Evolutionary conservation across 2,797 vertebrate genomes (phyloP).

Genomic region (Ptychadena robeensis): DNA sequence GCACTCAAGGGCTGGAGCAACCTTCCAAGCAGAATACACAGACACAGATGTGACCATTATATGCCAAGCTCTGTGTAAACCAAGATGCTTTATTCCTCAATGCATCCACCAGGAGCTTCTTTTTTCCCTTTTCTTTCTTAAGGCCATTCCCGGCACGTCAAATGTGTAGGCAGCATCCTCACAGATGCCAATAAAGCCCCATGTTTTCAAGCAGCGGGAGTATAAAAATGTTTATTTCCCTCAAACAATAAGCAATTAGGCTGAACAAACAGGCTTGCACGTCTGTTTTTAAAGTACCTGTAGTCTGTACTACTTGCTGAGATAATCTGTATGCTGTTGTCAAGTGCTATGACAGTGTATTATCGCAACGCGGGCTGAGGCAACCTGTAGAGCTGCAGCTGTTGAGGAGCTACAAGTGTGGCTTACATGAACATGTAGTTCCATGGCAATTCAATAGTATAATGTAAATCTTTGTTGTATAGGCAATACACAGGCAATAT

Average conservation of each 20-base stretch:
- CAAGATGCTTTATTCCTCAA: slow-evolving; percentile 62
- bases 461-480: no score
- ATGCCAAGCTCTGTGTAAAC: slow-evolving; percentile 70
- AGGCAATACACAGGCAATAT: no score
- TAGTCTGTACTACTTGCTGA: not conserved
- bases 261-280: slow-evolving; percentile 28
- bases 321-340: slow-evolving; percentile 1
- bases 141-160: slow-evolving; percentile 61
- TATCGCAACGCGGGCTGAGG: not conserved
- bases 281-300: not conserved
- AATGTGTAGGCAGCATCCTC: slow-evolving; percentile 54
- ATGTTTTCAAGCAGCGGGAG: slow-evolving; percentile 39
- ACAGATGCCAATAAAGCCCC: slow-evolving; percentile 50
- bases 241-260: slow-evolving; percentile 57
- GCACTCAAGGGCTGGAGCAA: slow-evolving; percentile 63
- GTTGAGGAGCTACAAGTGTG: not conserved
- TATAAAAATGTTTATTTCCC: slow-evolving; percentile 54
- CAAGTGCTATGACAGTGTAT: not conserved
- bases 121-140: slow-evolving; percentile 15
- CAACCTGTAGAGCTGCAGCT: not conserved
- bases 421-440: no score
- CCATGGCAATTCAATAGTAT: not conserved
- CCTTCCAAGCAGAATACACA: slow-evolving; percentile 63
- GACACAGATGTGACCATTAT: slow-evolving; percentile 70
- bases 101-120: slow-evolving; percentile 57